These are phyloP conservation scores for Trididemnum clinides DNA, from an alignment of 23 tunicate species.

Conservation along the genomic window DNA sequence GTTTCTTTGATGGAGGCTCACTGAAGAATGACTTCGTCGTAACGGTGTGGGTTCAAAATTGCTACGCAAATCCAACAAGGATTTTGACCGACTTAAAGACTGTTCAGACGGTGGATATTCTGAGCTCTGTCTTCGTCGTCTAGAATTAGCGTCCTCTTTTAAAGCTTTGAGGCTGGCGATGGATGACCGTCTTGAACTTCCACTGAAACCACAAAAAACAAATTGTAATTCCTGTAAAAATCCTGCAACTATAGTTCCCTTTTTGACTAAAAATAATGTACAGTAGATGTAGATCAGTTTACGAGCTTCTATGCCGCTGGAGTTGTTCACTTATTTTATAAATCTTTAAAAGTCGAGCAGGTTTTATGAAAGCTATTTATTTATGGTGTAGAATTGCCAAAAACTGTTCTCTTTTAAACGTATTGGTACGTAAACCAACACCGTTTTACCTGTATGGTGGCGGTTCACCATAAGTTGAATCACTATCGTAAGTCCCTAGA, in stretches of 20 bases:
- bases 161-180: slow-evolving; percentile 34
- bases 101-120: background rate
- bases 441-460: slow-evolving; percentile 79
- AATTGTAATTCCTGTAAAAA: no score
- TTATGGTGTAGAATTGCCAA: no score
- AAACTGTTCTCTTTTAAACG: no score
- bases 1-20: background rate
- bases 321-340: no score
- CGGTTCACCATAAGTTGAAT: slow-evolving; percentile 66
- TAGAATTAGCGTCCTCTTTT: background rate
- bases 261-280: no score
- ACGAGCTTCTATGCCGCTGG: no score
- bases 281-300: no score
- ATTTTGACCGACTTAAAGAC: slow-evolving; percentile 43
- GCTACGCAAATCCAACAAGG: slow-evolving; percentile 61
- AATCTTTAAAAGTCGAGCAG: no score
- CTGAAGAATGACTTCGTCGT: slow-evolving; percentile 58
- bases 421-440: no score
- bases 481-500: slow-evolving; percentile 11
- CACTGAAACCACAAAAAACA: background rate
- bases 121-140: background rate
- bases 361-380: no score
- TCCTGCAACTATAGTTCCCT: background rate
- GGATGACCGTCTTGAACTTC: slow-evolving; percentile 48
- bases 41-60: slow-evolving; percentile 8